Percentiles rank a stretch among this genome's conserved stretches.
phyloP scores from a whole-genome alignment of 2,797 vertebrate species.

The Tangara arthus region DNA sequence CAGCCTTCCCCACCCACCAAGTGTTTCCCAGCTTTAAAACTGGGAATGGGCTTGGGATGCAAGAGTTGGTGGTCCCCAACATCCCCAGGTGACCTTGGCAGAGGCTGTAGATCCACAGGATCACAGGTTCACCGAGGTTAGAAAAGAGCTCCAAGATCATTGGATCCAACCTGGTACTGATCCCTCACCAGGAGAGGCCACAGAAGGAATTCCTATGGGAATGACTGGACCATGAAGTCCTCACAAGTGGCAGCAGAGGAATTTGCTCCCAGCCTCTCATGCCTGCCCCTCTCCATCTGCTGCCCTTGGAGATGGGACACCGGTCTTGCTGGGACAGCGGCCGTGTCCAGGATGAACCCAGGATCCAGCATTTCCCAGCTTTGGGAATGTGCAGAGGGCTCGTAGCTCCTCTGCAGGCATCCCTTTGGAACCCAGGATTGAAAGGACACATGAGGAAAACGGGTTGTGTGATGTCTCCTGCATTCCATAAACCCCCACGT shows the following conservation, averaged over 20 bases:
- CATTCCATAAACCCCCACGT: rapidly evolving
- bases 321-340: not conserved
- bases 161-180: not conserved
- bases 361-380: not conserved
- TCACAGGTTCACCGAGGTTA: too few relatives aligned
- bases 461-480: not conserved
- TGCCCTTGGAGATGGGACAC: not conserved
- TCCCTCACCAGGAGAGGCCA: not conserved
- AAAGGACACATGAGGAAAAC: not conserved
- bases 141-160: not conserved
- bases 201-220: not conserved
- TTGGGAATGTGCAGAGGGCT: not conserved
- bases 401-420: not conserved
- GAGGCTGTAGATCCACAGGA: not conserved
- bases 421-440: not conserved
- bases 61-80: not conserved
- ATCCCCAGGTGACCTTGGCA: not conserved
- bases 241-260: not conserved
- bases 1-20: not conserved
- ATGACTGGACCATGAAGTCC: not conserved
- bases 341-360: not conserved
- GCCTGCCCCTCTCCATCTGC: not conserved
- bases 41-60: not conserved
- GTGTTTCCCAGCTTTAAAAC: not conserved
- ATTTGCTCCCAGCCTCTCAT: not conserved